Evolutionary conservation across 2,113 vertebrate species (phyloP).

Genomic region (Macrotus californicus): DNA sequence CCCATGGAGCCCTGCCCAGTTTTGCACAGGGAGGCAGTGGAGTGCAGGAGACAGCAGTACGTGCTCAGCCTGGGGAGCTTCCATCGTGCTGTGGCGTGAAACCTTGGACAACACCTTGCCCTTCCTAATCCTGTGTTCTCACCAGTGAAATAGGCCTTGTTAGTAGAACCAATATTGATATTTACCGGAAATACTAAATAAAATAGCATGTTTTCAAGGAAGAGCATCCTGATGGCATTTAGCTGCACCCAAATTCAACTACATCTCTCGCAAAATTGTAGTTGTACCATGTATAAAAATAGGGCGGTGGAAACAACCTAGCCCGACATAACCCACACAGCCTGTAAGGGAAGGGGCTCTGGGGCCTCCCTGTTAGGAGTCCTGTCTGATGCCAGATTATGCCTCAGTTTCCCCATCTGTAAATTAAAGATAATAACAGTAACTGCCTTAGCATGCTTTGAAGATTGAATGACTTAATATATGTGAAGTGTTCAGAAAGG

Average conservation of each 20-base stretch:
- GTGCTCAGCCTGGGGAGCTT: background rate
- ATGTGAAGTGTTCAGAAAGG: background rate
- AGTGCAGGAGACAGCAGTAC: fast-evolving
- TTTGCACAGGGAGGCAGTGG: background rate
- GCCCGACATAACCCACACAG: background rate
- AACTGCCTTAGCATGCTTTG: background rate
- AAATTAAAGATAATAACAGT: background rate
- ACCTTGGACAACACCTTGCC: background rate
- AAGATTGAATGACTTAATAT: background rate
- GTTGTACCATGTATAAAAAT: background rate
- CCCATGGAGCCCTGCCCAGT: background rate
- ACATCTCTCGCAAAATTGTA: background rate
- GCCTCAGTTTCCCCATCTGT: background rate
- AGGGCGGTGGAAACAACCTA: background rate
- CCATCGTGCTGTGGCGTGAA: background rate
- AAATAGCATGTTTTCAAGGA: background rate
- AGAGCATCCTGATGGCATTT: background rate
- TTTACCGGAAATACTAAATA: background rate
- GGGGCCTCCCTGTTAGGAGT: background rate
- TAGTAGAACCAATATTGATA: background rate
- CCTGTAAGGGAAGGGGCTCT: background rate
- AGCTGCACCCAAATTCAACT: background rate
- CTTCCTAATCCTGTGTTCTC: background rate
- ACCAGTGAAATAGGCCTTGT: background rate
- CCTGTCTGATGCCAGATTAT: background rate